Evolutionary conservation across 2,797 vertebrate species (phyloP), one percentile per base, ranked within the genome.

Genomic region (Phoebastria nigripes): DNA sequence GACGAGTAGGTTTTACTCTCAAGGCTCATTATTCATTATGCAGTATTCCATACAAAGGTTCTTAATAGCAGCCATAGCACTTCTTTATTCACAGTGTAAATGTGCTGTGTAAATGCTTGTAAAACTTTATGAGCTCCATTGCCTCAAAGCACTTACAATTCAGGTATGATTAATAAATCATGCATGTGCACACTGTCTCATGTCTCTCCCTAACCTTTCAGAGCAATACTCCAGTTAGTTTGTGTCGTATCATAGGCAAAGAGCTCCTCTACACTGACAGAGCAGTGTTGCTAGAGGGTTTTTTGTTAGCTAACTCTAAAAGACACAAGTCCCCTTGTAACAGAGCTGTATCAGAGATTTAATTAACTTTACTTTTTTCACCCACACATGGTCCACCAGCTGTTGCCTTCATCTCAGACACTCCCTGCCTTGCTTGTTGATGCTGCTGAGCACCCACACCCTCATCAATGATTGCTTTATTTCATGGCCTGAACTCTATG

Each of bases 41-140:
- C 78, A 85, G n/a, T 65, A 87, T 80, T 87, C 65, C 11, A 11
- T 33, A 84, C 49, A 62, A 79, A 87, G 58, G 25, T 42, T 76
- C 84, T 71, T 42, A 51, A 58, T 46, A 88, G 89, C 84, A 95
- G 84, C 78, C 58, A 49, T 10, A 89, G 86, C 71, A 82, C 81
- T 90, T 71, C 90, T 94, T 92, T 70, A 87, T 77, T 85, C 92
- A 55, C 67, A 46, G 84, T 52, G 84, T 71, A 94, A 95, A 97
- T 65, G 89, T 86, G 59, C 87, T 94, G 84, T 91, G 92, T 93
- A 93, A 96, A 94, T 63, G 87, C 95, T 39, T 94, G 92, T 94
- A 96, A 96, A 96, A 95, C 65, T 93, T 96, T 81, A 91, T n/a
- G 85, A 86, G 79, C 61, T 81, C 82, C 76, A 72, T 39, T 93